phyloP scores from a whole-genome alignment of 2,113 vertebrate genomes.

The Actinemys pallida region DNA sequence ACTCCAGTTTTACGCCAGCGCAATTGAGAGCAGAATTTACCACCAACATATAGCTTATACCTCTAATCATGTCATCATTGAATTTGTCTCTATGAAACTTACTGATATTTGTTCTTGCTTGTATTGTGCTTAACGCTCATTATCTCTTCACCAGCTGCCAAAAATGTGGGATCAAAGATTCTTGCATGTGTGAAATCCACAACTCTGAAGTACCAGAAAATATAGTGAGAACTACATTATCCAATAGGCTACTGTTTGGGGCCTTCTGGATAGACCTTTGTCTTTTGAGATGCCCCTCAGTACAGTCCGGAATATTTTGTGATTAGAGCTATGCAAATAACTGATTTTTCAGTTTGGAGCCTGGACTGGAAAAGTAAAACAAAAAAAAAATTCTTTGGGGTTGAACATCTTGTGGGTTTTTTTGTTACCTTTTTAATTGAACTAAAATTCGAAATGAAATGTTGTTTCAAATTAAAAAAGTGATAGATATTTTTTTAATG shows the following conservation, averaged over 20 bases:
- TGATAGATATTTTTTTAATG: neutral
- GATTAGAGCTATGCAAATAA: neutral
- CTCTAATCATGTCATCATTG: neutral
- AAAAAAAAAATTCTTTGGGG: neutral
- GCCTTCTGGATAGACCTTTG: conserved; percentile 31
- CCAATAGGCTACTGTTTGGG: conserved; percentile 20
- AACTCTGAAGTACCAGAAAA: conserved; percentile 53
- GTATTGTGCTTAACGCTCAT: conserved; percentile 27
- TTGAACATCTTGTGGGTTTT: neutral
- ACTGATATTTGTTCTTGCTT: conserved; percentile 39
- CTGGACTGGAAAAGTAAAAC: neutral
- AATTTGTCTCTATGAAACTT: conserved; percentile 26
- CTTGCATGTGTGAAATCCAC: conserved; percentile 14
- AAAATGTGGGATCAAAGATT: conserved; percentile 55
- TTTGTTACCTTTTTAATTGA: neutral
- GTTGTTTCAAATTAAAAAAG: neutral
- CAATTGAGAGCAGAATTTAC: neutral
- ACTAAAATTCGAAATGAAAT: neutral
- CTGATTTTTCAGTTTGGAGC: neutral
- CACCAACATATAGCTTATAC: conserved; percentile 10
- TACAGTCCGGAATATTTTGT: neutral
- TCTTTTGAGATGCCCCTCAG: conserved; percentile 28
- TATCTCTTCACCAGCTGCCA: conserved; percentile 38
- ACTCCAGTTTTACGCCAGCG: neutral
- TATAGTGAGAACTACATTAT: conserved; percentile 23